phyloP scores from a whole-genome alignment of 2,797 vertebrate species.

The Cottoperca gobio region DNA sequence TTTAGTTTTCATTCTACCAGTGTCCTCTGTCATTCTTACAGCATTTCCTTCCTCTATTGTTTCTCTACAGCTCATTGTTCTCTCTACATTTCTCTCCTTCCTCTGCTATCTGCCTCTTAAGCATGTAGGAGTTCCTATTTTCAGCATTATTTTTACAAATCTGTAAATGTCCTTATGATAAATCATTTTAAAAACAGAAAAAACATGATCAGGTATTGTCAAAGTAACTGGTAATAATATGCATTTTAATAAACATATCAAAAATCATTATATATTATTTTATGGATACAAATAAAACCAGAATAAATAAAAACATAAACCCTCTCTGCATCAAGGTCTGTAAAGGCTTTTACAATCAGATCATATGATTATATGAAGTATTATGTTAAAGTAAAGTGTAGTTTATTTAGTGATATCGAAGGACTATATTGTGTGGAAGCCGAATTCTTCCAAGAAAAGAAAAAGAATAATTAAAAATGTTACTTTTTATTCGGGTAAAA shows the following conservation, averaged over 20 bases:
- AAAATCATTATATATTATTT: not conserved
- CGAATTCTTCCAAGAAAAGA: not conserved
- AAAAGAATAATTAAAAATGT: not conserved
- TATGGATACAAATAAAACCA: not conserved
- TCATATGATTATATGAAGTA: not conserved
- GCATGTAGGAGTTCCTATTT: slow-evolving; percentile 6
- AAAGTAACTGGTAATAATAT: not conserved
- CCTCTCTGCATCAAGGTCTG: not conserved
- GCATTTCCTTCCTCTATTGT: slow-evolving; percentile 10
- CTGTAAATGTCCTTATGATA: not conserved
- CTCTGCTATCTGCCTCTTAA: slow-evolving; percentile 3
- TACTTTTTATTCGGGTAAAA: not conserved
- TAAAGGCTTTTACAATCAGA: not conserved
- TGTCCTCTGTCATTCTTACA: not conserved
- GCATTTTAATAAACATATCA: not conserved
- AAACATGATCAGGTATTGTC: not conserved
- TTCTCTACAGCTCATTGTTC: not conserved
- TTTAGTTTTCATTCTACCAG: slow-evolving; percentile 37
- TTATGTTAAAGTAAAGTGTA: not conserved
- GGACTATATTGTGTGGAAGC: not conserved
- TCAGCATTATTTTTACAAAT: slow-evolving; percentile 4
- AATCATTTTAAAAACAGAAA: not conserved
- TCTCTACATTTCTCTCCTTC: slow-evolving; percentile 1
- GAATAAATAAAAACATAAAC: not conserved
- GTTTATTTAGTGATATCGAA: not conserved